Percentiles rank a stretch among this genome's conserved stretches.
phyloP scores from a whole-genome alignment of 2,888 invertebrate species.

The Galerucella nymphaeae region DNA sequence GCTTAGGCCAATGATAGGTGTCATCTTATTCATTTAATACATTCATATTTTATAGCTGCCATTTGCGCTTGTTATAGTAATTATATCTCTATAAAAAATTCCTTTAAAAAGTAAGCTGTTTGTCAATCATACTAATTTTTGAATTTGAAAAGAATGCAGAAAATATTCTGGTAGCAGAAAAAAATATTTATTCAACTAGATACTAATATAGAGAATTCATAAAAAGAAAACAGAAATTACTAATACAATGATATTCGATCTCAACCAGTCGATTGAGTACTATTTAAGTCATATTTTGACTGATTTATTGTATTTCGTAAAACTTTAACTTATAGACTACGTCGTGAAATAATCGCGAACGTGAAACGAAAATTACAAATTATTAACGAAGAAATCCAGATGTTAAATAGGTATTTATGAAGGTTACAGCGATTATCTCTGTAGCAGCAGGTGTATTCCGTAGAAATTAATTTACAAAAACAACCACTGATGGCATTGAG shows the following conservation, averaged over 20 bases:
- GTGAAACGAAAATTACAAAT: neutral
- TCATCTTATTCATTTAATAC: slow-evolving; percentile 18
- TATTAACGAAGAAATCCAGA: slow-evolving; percentile 3
- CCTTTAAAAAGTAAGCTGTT: slow-evolving; percentile 1
- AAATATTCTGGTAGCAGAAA: neutral
- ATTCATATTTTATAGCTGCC: slow-evolving; percentile 19
- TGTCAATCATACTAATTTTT: neutral
- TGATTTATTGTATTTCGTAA: neutral
- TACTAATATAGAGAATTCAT: too few relatives aligned
- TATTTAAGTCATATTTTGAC: too few relatives aligned
- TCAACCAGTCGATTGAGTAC: too few relatives aligned
- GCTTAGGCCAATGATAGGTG: slow-evolving; percentile 20
- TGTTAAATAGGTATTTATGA: slow-evolving; percentile 3
- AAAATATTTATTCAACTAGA: too few relatives aligned
- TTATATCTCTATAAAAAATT: slow-evolving; percentile 10
- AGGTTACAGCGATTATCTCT: neutral
- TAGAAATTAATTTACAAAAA: slow-evolving; percentile 3
- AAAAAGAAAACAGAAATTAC: too few relatives aligned
- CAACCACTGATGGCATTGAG: slow-evolving; percentile 1
- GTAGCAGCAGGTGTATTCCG: slow-evolving; percentile 1
- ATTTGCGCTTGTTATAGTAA: slow-evolving; percentile 16
- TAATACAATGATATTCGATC: too few relatives aligned
- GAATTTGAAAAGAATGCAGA: neutral
- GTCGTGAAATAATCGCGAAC: neutral
- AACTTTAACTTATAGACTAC: neutral